A percentile compares a stretch with the other conserved stretches of the same genome.
Conservation (phyloP, 2,797 vertebrate species). For the Sphenopsis melanotis region DNA sequence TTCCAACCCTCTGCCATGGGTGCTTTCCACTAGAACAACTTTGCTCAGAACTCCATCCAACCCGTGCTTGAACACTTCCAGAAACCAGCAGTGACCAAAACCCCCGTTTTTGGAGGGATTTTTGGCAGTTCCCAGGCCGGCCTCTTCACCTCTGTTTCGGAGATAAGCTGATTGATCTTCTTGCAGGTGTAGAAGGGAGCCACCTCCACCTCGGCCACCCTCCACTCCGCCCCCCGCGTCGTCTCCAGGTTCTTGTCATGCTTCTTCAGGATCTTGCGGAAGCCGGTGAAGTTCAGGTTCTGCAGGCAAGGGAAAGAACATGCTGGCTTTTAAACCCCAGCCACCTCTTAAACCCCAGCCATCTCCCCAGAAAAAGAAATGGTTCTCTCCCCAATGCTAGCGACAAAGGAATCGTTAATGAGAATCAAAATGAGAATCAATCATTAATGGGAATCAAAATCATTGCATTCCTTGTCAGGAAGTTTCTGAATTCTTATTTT, state of each 20-base stretch:
- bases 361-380: not conserved
- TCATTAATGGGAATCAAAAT: not conserved
- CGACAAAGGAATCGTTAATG: fast-evolving
- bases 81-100: not conserved
- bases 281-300: slow-evolving; percentile 99
- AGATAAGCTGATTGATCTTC: slow-evolving; percentile 98
- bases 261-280: slow-evolving; percentile 98
- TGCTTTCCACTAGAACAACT: not conserved
- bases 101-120: not conserved
- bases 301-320: slow-evolving; percentile 54
- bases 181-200: slow-evolving; percentile 99
- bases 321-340: not conserved
- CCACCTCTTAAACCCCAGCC: not conserved
- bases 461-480: not conserved
- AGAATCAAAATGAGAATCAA: not conserved
- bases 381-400: not conserved
- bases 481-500: not conserved
- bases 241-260: slow-evolving; percentile 99
- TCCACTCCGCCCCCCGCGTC: slow-evolving; percentile 89
- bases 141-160: slow-evolving; percentile 89
- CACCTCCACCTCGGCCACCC: slow-evolving; percentile 94
- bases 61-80: no score
- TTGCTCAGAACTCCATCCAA: not conserved
- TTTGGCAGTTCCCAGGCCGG: not conserved
- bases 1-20: not conserved